Conservation (phyloP, 2,797 vertebrate genomes). For the Cryptoprocta ferox region DNA sequence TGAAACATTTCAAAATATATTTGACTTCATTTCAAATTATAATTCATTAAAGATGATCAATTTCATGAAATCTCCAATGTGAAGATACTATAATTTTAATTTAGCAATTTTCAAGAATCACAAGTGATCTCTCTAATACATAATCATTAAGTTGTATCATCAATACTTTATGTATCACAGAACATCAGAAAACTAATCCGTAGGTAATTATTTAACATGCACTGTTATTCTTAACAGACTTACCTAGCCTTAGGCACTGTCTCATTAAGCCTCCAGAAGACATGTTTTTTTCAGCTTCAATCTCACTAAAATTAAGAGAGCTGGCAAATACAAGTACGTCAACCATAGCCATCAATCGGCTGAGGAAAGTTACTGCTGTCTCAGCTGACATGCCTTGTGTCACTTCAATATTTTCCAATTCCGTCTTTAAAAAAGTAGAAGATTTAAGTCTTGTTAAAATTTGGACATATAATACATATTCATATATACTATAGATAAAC, state of each 20-base stretch:
- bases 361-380: conserved; percentile 97
- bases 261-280: conserved; percentile 98
- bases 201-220: conserved; percentile 72
- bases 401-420: conserved; percentile 97
- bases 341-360: conserved; percentile 98
- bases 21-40: background rate
- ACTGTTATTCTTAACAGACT: conserved; percentile 76
- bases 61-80: background rate
- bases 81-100: background rate
- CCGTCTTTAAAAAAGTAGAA: conserved; percentile 89
- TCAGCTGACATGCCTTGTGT: conserved; percentile 99
- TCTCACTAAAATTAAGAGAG: conserved; percentile 99
- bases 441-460: conserved; percentile 70
- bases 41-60: background rate
- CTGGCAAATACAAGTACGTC: conserved; percentile 98
- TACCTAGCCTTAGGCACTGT: conserved; percentile 96
- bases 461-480: background rate
- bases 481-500: background rate
- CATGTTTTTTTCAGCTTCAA: conserved; percentile 99
- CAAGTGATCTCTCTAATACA: conserved; percentile 32
- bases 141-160: conserved; percentile 14
- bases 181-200: conserved; percentile 44
- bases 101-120: conserved; percentile 52
- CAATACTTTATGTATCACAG: background rate
- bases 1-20: conserved; percentile 26